Base-by-base conservation (phyloP, 2,113 vertebrate species). In the Peromyscus californicus region DNA sequence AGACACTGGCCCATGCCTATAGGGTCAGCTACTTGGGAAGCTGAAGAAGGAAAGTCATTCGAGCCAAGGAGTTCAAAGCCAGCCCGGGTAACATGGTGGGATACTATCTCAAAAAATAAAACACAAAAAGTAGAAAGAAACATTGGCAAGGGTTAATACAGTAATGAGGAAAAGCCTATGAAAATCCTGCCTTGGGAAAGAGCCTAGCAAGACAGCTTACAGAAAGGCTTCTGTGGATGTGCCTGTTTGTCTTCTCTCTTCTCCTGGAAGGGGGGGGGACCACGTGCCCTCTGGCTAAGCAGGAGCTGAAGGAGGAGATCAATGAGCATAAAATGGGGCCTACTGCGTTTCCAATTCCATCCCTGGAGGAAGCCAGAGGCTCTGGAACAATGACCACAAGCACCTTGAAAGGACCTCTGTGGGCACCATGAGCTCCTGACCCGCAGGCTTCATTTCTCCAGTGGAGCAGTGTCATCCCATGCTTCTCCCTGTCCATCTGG, bases 321-420 rank as follows among this genome's bases (percentile, higher is more conserved):
- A 92, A 87, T 96, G 96, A 97, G 61, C 82, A 97, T 96, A 84
- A 95, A 61, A 95, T 12, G 8, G 22, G 19, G 29, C 96, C 83
- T 9, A 72, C 95, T 95, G 97, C 74, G 91, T 94, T 94, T 96
- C 86, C 93, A 98, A 95, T 97, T 98, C 91, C 29, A 51, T 94
- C 94, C 97, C 95, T 7, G 75, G 78, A 96, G 93, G 98, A 94
- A 80, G 94, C 93, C 85, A 0, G 48, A 82, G 48, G 69, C 82
- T 95, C 96, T 83, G 90, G 95, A 95, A 63, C 54, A 70, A 48
- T 12, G 63, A 61, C 21, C 2, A 10, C 0, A 65, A 93, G 63
- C 85, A 96, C 90, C 95, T 97, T 97, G 94, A 96, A 93, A 94
- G 61, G 92, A 96, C 89, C 45, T 96, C 76, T 69, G 69, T 8